These are phyloP conservation scores for Lutraria rhynchaena DNA, from an alignment of 1,140 invertebrate species.

Conservation along the genomic window DNA sequence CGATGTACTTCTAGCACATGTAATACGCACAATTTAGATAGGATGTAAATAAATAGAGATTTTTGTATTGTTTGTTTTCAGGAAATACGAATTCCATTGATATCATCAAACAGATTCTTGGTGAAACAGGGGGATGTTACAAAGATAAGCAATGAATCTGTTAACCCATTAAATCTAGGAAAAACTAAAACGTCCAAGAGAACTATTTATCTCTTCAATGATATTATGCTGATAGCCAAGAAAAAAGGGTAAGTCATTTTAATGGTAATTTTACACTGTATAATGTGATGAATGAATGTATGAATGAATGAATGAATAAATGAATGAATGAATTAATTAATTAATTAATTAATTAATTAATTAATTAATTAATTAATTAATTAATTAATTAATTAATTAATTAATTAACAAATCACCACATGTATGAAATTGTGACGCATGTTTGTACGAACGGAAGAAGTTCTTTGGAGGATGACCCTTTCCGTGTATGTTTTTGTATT, in stretches of 20 bases:
- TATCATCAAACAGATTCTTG: constrained; percentile 89
- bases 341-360: too few species aligned
- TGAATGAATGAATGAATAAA: too few species aligned
- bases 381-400: not conserved
- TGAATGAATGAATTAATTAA: too few species aligned
- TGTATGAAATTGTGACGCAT: not conserved
- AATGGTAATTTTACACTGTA: not conserved
- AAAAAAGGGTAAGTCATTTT: constrained; percentile 84
- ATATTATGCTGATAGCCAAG: constrained; percentile 95
- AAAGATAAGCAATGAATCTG: constrained; percentile 89
- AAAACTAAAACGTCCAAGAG: constrained; percentile 81
- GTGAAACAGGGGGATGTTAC: constrained; percentile 93
- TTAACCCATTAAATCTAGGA: constrained; percentile 84
- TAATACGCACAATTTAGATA: too few species aligned
- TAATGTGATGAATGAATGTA: too few species aligned
- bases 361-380: not conserved
- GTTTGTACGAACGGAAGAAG: not conserved
- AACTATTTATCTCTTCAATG: constrained; percentile 94
- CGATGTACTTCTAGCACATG: not conserved
- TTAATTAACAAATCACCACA: not conserved
- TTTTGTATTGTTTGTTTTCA: too few species aligned
- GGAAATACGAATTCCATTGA: constrained; percentile 85
- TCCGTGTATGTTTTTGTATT: too few species aligned
- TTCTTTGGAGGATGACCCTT: not conserved
- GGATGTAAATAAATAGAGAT: too few species aligned